phyloP scores from a whole-genome alignment of 2,888 invertebrate species.

The Oegoconia quadripuncta region DNA sequence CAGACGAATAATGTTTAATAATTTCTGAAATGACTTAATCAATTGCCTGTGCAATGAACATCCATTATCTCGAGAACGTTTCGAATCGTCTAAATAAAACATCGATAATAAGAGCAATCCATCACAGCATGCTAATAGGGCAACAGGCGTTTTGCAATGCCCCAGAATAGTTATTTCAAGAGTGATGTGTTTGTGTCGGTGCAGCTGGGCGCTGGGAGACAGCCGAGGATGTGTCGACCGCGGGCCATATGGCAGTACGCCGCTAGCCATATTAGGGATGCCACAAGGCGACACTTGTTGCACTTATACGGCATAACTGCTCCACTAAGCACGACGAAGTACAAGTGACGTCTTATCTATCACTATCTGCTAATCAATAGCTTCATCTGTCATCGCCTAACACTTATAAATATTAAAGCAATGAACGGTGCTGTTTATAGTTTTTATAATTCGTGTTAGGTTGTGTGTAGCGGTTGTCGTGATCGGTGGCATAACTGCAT shows the following conservation, averaged over 20 bases:
- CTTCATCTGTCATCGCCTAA: slow-evolving; percentile 33
- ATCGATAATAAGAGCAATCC: slow-evolving; percentile 6
- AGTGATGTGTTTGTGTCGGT: slow-evolving; percentile 36
- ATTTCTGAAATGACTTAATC: slow-evolving; percentile 3
- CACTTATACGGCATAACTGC: slow-evolving; percentile 75
- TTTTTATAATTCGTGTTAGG: slow-evolving; percentile 23
- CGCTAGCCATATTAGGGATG: slow-evolving; percentile 69
- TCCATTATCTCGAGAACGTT: background rate
- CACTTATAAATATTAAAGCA: slow-evolving; percentile 34
- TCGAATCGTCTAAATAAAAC: slow-evolving; percentile 1
- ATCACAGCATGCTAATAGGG: slow-evolving; percentile 13
- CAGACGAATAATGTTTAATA: slow-evolving; percentile 19
- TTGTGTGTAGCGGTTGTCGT: slow-evolving; percentile 30
- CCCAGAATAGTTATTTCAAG: slow-evolving; percentile 40
- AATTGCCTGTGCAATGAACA: background rate
- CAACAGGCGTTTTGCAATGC: slow-evolving; percentile 23
- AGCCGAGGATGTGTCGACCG: slow-evolving; percentile 63
- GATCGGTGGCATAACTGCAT: slow-evolving; percentile 47
- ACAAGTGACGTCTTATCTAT: slow-evolving; percentile 51
- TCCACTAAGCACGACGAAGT: slow-evolving; percentile 57
- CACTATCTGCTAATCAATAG: slow-evolving; percentile 38
- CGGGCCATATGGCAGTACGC: slow-evolving; percentile 72
- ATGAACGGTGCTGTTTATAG: slow-evolving; percentile 13
- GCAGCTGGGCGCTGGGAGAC: slow-evolving; percentile 46
- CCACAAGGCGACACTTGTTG: slow-evolving; percentile 77